A percentile compares a stretch with the other conserved stretches of the same genome.
Conservation (phyloP, 2,113 vertebrate species). For the Rhipidura dahli region DNA sequence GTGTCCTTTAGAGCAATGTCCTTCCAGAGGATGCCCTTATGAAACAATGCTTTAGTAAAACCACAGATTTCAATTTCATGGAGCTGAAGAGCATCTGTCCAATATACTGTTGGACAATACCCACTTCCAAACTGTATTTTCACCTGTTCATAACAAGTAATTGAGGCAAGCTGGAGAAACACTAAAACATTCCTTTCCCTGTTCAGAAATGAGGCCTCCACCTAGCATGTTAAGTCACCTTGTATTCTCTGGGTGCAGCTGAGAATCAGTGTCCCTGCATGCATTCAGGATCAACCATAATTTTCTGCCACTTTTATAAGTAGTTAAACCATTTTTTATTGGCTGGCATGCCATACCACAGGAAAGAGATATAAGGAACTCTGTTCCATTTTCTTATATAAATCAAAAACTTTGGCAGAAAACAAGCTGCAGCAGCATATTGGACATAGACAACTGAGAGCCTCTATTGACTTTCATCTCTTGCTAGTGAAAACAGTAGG, state of each 20-base stretch:
- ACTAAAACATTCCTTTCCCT: background rate
- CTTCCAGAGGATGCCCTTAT: background rate
- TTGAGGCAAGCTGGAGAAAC: background rate
- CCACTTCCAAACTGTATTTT: background rate
- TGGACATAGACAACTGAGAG: background rate
- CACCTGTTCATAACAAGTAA: background rate
- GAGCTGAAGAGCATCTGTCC: background rate
- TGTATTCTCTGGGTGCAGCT: background rate
- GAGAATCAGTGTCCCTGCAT: background rate
- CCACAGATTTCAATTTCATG: background rate
- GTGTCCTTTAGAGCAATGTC: background rate
- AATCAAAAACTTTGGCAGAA: background rate
- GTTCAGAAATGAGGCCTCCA: background rate
- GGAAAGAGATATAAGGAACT: background rate
- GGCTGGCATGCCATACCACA: background rate
- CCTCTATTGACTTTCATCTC: background rate
- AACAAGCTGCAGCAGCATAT: background rate
- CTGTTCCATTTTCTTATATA: background rate
- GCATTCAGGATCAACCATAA: background rate
- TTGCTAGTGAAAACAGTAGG: background rate
- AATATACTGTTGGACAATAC: background rate
- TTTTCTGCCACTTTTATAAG: background rate
- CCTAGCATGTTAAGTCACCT: background rate
- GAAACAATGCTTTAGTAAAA: background rate
- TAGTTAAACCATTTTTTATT: background rate